phyloP scores from a whole-genome alignment of 2,888 invertebrate genomes.

The Uropetala carovei region DNA sequence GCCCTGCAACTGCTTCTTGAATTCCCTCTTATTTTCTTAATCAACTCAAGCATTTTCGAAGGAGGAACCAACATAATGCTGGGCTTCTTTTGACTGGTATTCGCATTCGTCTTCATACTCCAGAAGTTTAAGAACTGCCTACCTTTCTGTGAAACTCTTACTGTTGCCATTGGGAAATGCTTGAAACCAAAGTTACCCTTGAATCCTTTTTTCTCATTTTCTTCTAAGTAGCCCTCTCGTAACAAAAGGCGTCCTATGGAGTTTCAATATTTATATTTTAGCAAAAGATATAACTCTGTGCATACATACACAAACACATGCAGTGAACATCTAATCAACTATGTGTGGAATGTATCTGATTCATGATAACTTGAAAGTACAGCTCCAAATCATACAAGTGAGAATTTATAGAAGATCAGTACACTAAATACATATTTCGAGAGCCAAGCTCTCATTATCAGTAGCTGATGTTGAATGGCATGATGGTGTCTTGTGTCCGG shows the following conservation, averaged over 20 bases:
- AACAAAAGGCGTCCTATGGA: slow-evolving; percentile 70
- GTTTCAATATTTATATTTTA: background rate
- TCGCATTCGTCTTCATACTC: background rate
- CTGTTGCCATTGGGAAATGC: slow-evolving; percentile 68
- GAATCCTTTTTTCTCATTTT: slow-evolving; percentile 62
- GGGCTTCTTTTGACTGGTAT: background rate
- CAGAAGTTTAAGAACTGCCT: slow-evolving; percentile 67
- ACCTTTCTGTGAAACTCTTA: slow-evolving; percentile 69
- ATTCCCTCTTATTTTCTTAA: background rate
- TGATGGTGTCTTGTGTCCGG: no score
- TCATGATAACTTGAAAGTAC: no score
- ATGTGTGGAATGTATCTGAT: no score
- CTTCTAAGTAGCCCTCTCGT: slow-evolving; percentile 69
- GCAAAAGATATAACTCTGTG: no score
- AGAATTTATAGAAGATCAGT: no score
- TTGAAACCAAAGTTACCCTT: slow-evolving; percentile 50
- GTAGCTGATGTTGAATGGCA: no score
- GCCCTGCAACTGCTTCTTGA: background rate
- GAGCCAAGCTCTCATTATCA: no score
- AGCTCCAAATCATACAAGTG: no score
- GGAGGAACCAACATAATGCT: slow-evolving; percentile 22
- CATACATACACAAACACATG: no score
- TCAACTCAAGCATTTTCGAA: slow-evolving; percentile 7
- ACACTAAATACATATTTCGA: no score
- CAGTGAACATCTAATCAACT: no score